Evolutionary conservation across 1,140 invertebrate genomes (phyloP), one percentile per base, ranked within the genome.

Genomic region (Pseudomyrmex dendroicus): DNA sequence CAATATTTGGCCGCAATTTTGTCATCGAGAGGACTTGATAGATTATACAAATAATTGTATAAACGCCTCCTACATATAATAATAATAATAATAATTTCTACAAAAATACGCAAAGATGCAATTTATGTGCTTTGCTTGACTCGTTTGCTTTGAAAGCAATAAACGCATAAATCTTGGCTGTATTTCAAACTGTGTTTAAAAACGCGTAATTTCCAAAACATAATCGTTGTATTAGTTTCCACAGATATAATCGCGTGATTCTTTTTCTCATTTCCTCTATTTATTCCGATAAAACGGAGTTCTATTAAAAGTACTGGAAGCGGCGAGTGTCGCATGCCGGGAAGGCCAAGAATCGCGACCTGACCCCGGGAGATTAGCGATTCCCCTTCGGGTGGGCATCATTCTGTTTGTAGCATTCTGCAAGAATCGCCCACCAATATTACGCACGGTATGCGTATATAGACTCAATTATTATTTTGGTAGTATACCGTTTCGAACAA

Each of bases 321-420:
- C 57, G 57, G 70, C 70, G 62, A 22, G 74, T 78, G 83, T 78
- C 83, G 72, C 87, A 87, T 82, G 35, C 77, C 76, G 67, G 50
- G 64, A 59, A 86, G 83, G 84, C 85, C 86, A 88, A 89, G 89
- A 88, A 86, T 87, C 88, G 84, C 84, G 89, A 89, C 89, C 89
- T 70, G 89, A 90, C 89, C 88, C 84, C 83, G 52, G 68, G 83
- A 87, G 88, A 87, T 85, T 82, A 89, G 54, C 80, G 77, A 54
- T 76, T 52, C 59, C 70, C 84, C 72, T 73, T 83, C 70, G 25
- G 44, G n/a, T 54, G 78, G 68, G 67, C 70, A 85, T 86, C 73
- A 73, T 62, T 64, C 56, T 46, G 62, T 25, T 59, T 72, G 54
- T 64, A 22, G 68, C 67, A 77, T 84, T 86, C 82, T 68, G 68